These are phyloP conservation scores for Dyspetes luteomarginatus DNA, from an alignment of 2,888 invertebrate species.

Conservation along the genomic window DNA sequence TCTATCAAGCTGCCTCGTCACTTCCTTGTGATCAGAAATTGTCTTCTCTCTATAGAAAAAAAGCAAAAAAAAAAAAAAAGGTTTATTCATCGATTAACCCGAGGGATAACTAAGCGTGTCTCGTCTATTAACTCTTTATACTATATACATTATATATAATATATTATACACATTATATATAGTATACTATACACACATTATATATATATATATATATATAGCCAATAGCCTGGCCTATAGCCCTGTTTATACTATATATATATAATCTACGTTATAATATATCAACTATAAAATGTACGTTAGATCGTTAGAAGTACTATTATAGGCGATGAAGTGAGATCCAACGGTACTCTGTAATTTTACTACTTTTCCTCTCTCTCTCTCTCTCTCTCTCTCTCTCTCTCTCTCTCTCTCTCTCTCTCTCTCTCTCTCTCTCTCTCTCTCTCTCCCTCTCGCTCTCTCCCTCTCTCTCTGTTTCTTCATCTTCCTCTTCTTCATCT, in stretches of 20 bases:
- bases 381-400: background rate
- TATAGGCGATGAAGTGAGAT: constrained; percentile 62
- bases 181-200: too few relatives aligned
- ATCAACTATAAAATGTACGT: constrained; percentile 44
- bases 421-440: constrained; percentile 16
- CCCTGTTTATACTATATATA: too few relatives aligned
- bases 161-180: constrained; percentile 1
- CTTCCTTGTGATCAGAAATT: constrained; percentile 59
- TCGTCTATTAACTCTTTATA: constrained; percentile 44
- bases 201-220: too few relatives aligned
- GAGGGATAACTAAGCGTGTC: constrained; percentile 41
- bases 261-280: constrained; percentile 44
- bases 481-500: background rate
- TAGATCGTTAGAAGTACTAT: constrained; percentile 58
- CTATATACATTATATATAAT: constrained; percentile 3
- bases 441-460: constrained; percentile 50
- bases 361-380: constrained; percentile 48
- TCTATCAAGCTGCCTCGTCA: constrained; percentile 46
- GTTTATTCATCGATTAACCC: constrained; percentile 36
- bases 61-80: constrained; percentile 18
- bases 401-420: constrained; percentile 11
- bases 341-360: constrained; percentile 60
- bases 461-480: constrained; percentile 3
- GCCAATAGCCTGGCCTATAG: too few relatives aligned
- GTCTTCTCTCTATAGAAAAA: constrained; percentile 15